These are phyloP conservation scores for Toxotes jaculatrix DNA, from an alignment of 2,113 vertebrate genomes.

Conservation along the genomic window DNA sequence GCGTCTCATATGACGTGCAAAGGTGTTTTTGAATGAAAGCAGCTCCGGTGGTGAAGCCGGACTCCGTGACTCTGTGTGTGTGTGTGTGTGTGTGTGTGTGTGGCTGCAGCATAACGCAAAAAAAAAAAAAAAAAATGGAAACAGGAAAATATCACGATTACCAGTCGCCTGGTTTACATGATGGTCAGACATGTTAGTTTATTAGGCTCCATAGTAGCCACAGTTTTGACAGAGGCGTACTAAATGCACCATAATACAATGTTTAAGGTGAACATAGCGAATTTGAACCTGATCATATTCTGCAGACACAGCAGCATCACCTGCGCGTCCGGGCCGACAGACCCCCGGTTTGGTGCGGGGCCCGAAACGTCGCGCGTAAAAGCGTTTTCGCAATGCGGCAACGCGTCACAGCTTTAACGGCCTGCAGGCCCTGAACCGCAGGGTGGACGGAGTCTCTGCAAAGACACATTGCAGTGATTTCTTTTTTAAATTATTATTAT, in stretches of 20 bases:
- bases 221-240: no score
- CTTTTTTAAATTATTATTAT: neutral
- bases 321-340: neutral
- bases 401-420: slow-evolving; percentile 46
- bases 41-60: neutral
- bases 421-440: slow-evolving; percentile 47
- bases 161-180: neutral
- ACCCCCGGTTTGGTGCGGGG: neutral
- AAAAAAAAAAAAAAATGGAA: neutral
- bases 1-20: no score
- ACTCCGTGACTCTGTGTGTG: neutral
- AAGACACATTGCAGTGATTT: neutral
- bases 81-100: no score
- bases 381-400: slow-evolving; percentile 80
- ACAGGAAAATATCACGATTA: neutral
- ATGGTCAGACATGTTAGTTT: no score
- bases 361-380: slow-evolving; percentile 37
- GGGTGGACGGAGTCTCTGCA: neutral
- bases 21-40: neutral
- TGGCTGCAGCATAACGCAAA: neutral
- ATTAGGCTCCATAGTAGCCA: no score
- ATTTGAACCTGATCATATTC: neutral
- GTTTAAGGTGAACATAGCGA: neutral
- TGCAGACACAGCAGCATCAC: slow-evolving; percentile 11
- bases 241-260: no score